Evolutionary conservation across 2,888 invertebrate genomes (phyloP).

Genomic region (Drosophila paranaensis): DNA sequence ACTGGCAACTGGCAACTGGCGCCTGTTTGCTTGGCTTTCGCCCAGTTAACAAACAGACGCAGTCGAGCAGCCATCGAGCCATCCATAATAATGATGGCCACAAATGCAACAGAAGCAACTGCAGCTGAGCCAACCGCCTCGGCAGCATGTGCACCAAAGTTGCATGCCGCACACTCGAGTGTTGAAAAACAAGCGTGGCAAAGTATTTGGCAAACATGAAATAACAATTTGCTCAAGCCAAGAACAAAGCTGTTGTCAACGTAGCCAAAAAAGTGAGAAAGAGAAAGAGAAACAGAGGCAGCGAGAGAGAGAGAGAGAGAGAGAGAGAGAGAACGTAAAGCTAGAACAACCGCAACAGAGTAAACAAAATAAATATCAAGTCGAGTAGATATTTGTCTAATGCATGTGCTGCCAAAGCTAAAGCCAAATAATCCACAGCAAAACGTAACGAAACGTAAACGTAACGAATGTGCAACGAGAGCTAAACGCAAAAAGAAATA

Average conservation of each 20-base stretch:
- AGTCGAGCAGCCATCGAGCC: constrained; percentile 33
- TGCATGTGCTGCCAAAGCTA: constrained; percentile 54
- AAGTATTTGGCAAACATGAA: constrained; percentile 75
- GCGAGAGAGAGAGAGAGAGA: neutral
- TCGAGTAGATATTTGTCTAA: constrained; percentile 58
- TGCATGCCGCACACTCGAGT: constrained; percentile 41
- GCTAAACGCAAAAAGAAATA: neutral
- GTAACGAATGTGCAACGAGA: constrained; percentile 42
- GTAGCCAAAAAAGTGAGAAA: constrained; percentile 28
- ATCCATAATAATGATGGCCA: constrained; percentile 61
- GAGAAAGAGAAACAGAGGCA: neutral
- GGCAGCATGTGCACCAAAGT: constrained; percentile 55
- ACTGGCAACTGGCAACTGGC: constrained; percentile 21
- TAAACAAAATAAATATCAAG: constrained; percentile 69
- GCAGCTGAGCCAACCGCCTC: constrained; percentile 3
- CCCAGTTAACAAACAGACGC: constrained; percentile 54
- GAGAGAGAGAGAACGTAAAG: neutral
- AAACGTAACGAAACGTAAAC: constrained; percentile 58
- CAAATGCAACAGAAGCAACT: constrained; percentile 32
- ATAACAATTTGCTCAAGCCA: constrained; percentile 70
- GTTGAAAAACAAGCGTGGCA: constrained; percentile 69
- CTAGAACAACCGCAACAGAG: constrained; percentile 52
- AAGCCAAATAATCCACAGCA: constrained; percentile 57
- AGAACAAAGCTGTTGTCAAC: constrained; percentile 66
- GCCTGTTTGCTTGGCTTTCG: constrained; percentile 53